Evolutionary conservation across 2,113 vertebrate species (phyloP).

Genomic region (Callipepla californica): DNA sequence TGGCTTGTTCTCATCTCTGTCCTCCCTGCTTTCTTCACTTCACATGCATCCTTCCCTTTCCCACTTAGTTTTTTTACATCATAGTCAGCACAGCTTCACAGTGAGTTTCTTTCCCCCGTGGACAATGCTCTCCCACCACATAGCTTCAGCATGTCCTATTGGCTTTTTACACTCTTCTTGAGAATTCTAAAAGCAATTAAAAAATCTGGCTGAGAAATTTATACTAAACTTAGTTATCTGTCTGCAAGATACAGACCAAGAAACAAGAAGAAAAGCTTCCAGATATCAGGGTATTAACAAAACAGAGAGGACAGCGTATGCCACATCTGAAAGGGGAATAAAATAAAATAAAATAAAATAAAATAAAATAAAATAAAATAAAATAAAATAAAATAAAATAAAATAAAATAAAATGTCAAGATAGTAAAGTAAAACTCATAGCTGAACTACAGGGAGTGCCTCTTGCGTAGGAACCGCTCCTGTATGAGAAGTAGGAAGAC

Average conservation of each 20-base stretch:
- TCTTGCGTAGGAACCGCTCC: background rate
- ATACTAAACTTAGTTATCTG: conserved; percentile 22
- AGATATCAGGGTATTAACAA: background rate
- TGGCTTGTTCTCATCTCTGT: background rate
- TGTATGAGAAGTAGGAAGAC: background rate
- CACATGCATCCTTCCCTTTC: background rate
- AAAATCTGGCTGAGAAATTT: background rate
- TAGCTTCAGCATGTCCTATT: background rate
- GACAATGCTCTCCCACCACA: background rate
- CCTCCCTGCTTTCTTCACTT: background rate
- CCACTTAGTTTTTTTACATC: background rate
- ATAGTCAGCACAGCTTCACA: background rate
- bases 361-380: no score
- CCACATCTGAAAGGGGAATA: background rate
- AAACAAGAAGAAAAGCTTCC: background rate
- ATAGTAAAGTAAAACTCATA: background rate
- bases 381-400: no score
- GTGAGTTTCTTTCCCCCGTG: background rate
- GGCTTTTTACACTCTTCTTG: background rate
- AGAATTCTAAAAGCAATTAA: conserved; percentile 32
- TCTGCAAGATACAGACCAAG: background rate
- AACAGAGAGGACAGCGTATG: background rate
- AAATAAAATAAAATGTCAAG: background rate
- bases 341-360: no score
- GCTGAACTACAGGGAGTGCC: background rate